These are phyloP conservation scores for Philopotamus ludificatus DNA, from an alignment of 1,140 invertebrate genomes.

Conservation along the genomic window DNA sequence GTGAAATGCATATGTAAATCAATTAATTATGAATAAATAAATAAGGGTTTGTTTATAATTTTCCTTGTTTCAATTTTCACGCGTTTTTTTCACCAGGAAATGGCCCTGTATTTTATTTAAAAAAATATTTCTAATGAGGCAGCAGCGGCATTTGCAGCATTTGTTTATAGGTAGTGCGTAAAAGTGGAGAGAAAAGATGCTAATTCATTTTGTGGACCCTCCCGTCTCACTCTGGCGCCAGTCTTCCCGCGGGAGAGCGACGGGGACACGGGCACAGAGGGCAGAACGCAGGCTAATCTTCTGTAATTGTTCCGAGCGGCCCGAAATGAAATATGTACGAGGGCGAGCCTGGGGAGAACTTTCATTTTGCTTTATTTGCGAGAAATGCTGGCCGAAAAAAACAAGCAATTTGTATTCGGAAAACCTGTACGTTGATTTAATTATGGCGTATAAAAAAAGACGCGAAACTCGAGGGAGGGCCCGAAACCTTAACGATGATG, in stretches of 20 bases:
- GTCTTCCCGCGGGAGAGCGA: too few relatives aligned
- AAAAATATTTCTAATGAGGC: too few relatives aligned
- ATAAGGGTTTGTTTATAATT: too few relatives aligned
- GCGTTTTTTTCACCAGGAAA: too few relatives aligned
- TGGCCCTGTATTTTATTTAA: too few relatives aligned
- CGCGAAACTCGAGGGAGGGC: constrained; percentile 9
- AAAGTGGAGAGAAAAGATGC: constrained; percentile 27
- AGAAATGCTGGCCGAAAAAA: constrained; percentile 15
- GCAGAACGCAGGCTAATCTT: constrained; percentile 34
- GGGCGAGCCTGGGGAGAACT: constrained; percentile 16
- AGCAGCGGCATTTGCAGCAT: not conserved
- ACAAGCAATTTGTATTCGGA: constrained; percentile 28
- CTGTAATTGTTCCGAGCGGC: constrained; percentile 37
- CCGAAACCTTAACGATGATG: constrained; percentile 14
- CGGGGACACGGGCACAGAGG: too few relatives aligned
- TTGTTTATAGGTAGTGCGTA: not conserved
- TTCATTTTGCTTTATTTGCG: constrained; percentile 21
- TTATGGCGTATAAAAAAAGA: constrained; percentile 24
- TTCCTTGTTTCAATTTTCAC: too few relatives aligned
- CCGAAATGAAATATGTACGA: constrained; percentile 39
- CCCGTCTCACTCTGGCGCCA: too few relatives aligned
- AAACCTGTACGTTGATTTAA: constrained; percentile 31
- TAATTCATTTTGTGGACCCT: constrained; percentile 30
- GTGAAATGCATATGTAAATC: too few relatives aligned
- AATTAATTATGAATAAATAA: too few relatives aligned